A percentile compares a stretch with the other conserved stretches of the same genome.
Conservation (phyloP, 2,797 vertebrate species). For the Neostethus bicornis region DNA sequence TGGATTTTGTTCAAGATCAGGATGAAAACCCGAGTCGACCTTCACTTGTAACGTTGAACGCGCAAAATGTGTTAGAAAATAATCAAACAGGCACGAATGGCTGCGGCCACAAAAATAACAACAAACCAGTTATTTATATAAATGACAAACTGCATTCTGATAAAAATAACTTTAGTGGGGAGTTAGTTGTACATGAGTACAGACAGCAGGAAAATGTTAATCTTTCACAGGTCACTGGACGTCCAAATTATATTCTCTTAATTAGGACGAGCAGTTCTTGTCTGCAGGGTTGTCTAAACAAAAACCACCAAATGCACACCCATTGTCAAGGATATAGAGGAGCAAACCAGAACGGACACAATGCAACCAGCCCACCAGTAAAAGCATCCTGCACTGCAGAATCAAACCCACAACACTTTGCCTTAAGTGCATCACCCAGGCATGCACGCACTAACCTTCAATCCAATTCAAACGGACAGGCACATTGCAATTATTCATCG, state of each 20-base stretch:
- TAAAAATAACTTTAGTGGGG: conserved; percentile 38
- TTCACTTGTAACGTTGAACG: conserved; percentile 7
- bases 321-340: conserved; percentile 50
- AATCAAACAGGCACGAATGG: conserved; percentile 9
- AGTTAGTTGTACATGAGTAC: conserved; percentile 35
- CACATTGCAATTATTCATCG: conserved; percentile 26
- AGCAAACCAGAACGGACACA: conserved; percentile 39
- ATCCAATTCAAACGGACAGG: conserved; percentile 40
- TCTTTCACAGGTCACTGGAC: conserved; percentile 55
- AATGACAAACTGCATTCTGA: conserved; percentile 10
- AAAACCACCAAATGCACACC: conserved; percentile 47
- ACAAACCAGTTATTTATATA: conserved; percentile 16
- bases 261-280: conserved; percentile 61
- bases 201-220: conserved; percentile 38
- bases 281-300: conserved; percentile 55
- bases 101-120: background rate
- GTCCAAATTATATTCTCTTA: conserved; percentile 61
- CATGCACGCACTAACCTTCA: conserved; percentile 44
- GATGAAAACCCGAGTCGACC: conserved; percentile 20
- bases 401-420: conserved; percentile 45
- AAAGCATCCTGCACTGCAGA: conserved; percentile 35
- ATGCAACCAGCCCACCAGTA: conserved; percentile 39
- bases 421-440: conserved; percentile 38
- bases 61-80: conserved; percentile 27
- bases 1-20: conserved; percentile 17